A percentile compares a stretch with the other conserved stretches of the same genome.
Conservation (phyloP, 1,140 invertebrate species). For the Caerostris extrusa region DNA sequence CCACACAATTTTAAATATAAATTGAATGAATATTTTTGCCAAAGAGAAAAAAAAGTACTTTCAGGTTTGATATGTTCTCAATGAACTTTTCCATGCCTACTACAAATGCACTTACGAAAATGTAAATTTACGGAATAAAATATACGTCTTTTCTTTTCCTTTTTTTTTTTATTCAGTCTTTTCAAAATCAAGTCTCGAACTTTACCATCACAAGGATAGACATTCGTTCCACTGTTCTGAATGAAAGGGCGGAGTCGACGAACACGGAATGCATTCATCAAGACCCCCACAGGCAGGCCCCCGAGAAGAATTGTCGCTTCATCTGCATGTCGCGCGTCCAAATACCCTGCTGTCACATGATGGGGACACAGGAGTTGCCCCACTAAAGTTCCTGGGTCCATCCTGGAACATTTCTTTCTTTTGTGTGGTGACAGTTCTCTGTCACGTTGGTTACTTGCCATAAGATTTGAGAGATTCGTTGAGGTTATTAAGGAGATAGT, state of each 20-base stretch:
- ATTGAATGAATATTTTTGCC: too few relatives aligned
- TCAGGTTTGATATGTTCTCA: background rate
- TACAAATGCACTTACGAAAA: background rate
- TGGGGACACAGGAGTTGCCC: background rate
- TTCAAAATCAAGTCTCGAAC: background rate
- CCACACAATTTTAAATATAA: too few relatives aligned
- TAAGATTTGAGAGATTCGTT: background rate
- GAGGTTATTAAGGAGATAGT: background rate
- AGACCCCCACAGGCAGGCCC: background rate
- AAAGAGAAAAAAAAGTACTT: too few relatives aligned
- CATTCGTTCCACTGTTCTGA: background rate
- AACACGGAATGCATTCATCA: conserved; percentile 75
- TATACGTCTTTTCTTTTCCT: background rate
- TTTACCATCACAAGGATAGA: background rate
- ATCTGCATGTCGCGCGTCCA: conserved; percentile 65
- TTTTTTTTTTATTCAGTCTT: background rate
- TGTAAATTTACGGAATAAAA: background rate
- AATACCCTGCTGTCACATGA: conserved; percentile 50
- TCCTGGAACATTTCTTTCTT: conserved; percentile 16
- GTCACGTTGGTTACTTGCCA: background rate
- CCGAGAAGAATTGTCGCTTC: conserved; percentile 65
- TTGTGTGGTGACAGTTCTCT: conserved; percentile 7
- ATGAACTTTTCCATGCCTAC: background rate
- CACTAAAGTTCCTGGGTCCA: background rate
- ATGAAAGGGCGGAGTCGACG: conserved; percentile 20